A percentile compares a stretch with the other conserved stretches of the same genome.
Evolutionary conservation across 2,888 invertebrate genomes (phyloP).

Genomic region (Autographa pulchrina): DNA sequence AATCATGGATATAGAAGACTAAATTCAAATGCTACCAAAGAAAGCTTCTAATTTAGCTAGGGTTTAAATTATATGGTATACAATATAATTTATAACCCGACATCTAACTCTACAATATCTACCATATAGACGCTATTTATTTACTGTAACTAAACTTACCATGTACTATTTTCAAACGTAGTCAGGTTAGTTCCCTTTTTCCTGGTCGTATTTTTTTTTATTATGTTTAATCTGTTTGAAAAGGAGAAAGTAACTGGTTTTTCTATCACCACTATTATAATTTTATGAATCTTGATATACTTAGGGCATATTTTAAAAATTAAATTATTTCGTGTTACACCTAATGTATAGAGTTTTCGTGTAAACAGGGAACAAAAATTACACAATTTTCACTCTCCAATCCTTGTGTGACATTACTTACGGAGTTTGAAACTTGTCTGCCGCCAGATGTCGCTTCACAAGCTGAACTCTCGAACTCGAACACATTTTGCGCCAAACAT

Average conservation of each 20-base stretch:
- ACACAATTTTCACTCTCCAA: background rate
- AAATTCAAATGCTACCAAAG: background rate
- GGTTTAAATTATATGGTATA: background rate
- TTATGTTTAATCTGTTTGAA: no score
- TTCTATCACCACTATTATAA: no score
- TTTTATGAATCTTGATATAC: no score
- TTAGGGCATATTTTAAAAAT: no score
- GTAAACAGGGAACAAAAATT: constrained; percentile 8
- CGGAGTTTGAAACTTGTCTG: constrained; percentile 37
- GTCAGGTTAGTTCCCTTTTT: no score
- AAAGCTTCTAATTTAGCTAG: background rate
- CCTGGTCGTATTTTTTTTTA: no score
- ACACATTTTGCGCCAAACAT: constrained; percentile 39
- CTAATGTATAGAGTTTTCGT: background rate
- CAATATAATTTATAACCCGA: background rate
- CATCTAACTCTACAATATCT: no score
- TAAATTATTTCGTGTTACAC: background rate
- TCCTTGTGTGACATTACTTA: constrained; percentile 17
- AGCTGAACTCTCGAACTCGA: constrained; percentile 36
- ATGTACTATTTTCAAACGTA: no score
- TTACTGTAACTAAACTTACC: no score
- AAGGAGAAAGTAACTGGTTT: no score
- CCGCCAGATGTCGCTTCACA: constrained; percentile 44
- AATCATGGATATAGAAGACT: background rate
- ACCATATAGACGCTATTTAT: no score